These are phyloP conservation scores for Volucella inflata DNA, from an alignment of 2,888 invertebrate species.

Conservation along the genomic window DNA sequence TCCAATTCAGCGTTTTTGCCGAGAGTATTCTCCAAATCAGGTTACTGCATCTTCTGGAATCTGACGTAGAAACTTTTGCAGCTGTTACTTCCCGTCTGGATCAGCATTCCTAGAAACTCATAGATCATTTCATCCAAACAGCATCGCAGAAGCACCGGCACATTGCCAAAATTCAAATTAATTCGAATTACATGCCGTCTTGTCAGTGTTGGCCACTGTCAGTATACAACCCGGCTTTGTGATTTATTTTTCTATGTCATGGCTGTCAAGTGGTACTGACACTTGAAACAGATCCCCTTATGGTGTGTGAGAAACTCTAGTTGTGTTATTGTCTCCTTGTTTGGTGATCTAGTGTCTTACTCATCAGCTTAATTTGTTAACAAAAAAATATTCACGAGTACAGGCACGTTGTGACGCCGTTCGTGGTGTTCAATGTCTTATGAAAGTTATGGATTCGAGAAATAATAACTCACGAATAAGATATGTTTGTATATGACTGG, in stretches of 20 bases:
- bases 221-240: constrained; percentile 12
- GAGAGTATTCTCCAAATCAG: constrained; percentile 7
- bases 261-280: constrained; percentile 56
- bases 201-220: constrained; percentile 26
- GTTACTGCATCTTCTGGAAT: constrained; percentile 7
- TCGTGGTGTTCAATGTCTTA: constrained; percentile 27
- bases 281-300: constrained; percentile 55
- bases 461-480: constrained; percentile 25
- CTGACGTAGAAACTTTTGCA: constrained; percentile 19
- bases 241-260: constrained; percentile 66
- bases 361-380: constrained; percentile 46
- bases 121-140: constrained; percentile 45
- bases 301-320: constrained; percentile 21
- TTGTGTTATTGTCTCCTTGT: constrained; percentile 33
- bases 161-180: constrained; percentile 45
- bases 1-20: neutral
- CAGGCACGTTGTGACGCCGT: neutral
- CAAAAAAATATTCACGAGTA: neutral
- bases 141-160: constrained; percentile 37
- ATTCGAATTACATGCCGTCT: constrained; percentile 4
- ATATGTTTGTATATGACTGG: too few relatives aligned
- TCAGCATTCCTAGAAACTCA: constrained; percentile 63
- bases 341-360: constrained; percentile 58
- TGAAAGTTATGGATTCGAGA: constrained; percentile 34
- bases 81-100: constrained; percentile 47